These are phyloP conservation scores for Imbricaverruca yamaguchii DNA, from an alignment of 2,888 invertebrate species.

Conservation along the genomic window DNA sequence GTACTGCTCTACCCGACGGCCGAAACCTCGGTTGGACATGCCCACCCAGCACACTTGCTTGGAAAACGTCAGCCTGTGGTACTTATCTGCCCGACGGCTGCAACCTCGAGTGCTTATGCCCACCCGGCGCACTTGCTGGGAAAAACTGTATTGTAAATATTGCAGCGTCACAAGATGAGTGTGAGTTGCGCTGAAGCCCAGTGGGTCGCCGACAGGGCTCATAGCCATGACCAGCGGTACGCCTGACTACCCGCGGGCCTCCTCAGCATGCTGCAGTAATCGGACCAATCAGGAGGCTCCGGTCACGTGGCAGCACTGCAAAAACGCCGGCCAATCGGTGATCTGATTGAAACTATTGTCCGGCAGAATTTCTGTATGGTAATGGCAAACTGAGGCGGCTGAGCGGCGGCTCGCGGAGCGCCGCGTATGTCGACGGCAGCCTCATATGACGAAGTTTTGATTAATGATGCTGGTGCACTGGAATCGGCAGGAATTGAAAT, in stretches of 20 bases:
- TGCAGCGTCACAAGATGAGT: neutral
- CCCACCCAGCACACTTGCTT: too few species aligned
- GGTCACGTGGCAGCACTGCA: neutral
- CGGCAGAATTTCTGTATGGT: neutral
- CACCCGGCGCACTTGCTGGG: too few species aligned
- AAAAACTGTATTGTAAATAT: too few species aligned
- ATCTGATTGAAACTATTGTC: constrained; percentile 11
- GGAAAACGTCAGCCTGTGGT: too few species aligned
- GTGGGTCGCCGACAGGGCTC: neutral
- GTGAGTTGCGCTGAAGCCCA: neutral
- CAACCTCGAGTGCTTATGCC: too few species aligned
- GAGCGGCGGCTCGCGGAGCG: neutral
- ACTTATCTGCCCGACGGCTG: too few species aligned
- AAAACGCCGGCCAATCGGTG: constrained; percentile 1
- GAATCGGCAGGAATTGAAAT: neutral
- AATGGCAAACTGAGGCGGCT: neutral
- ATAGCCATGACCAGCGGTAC: neutral
- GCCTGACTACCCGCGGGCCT: neutral
- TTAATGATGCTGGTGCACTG: neutral
- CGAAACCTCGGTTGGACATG: too few species aligned
- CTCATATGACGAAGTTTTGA: neutral
- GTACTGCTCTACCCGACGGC: too few species aligned
- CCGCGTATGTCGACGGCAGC: neutral
- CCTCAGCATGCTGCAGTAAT: neutral
- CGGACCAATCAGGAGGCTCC: neutral